phyloP scores from a whole-genome alignment of 2,888 invertebrate genomes.

The Cheilosia impressa region DNA sequence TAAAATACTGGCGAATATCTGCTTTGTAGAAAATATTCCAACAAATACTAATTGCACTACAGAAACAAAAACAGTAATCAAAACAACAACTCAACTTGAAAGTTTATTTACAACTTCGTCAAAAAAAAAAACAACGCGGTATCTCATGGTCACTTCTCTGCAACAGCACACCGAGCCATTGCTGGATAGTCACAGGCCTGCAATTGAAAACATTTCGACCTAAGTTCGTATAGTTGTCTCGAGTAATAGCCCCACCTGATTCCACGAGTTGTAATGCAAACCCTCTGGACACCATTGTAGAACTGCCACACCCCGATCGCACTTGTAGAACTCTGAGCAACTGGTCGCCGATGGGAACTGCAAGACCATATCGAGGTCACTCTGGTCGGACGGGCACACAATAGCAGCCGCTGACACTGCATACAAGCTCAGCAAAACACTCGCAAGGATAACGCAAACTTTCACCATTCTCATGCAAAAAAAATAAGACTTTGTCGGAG shows the following conservation, averaged over 20 bases:
- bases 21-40: no score
- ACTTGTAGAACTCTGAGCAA: slow-evolving; percentile 76
- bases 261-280: slow-evolving; percentile 69
- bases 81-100: no score
- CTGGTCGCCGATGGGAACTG: slow-evolving; percentile 74
- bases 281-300: slow-evolving; percentile 73
- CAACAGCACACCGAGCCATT: neutral
- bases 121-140: no score
- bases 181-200: slow-evolving; percentile 51
- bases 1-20: no score
- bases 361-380: slow-evolving; percentile 64
- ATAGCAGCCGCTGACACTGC: slow-evolving; percentile 50
- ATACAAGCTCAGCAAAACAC: slow-evolving; percentile 23
- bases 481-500: slow-evolving; percentile 9
- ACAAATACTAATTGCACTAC: no score
- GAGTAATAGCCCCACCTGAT: slow-evolving; percentile 59
- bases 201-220: neutral
- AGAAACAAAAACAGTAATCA: no score
- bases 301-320: slow-evolving; percentile 72
- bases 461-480: slow-evolving; percentile 39
- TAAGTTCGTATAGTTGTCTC: neutral
- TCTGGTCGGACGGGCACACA: slow-evolving; percentile 68
- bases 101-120: no score
- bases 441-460: slow-evolving; percentile 44
- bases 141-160: neutral